These are phyloP conservation scores for Coronaproctus castanopsis DNA, from an alignment of 2,888 invertebrate genomes.

Conservation along the genomic window DNA sequence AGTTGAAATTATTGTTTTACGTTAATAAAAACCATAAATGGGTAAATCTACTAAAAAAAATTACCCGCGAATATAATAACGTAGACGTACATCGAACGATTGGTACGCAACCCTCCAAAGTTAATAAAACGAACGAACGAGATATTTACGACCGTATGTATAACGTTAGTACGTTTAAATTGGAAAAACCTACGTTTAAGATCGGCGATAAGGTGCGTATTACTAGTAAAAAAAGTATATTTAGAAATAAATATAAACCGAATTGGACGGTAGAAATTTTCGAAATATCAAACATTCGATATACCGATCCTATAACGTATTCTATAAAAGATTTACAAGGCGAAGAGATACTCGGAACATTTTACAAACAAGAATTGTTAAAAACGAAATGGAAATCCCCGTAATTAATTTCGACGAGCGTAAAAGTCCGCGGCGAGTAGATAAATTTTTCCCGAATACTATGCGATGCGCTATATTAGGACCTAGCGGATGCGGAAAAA, in stretches of 20 bases:
- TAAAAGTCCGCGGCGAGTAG: background rate
- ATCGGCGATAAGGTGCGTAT: constrained; percentile 2
- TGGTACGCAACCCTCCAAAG: background rate
- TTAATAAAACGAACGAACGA: constrained; percentile 1
- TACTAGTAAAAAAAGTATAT: background rate
- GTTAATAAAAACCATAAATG: constrained; percentile 19
- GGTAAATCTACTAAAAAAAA: constrained; percentile 19
- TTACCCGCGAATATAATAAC: constrained; percentile 21
- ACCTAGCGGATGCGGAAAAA: constrained; percentile 24
- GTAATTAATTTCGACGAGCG: too few species aligned
- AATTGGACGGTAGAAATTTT: constrained; percentile 7
- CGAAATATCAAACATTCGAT: background rate
- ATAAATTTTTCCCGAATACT: constrained; percentile 14
- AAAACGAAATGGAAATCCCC: too few species aligned
- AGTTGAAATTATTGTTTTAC: constrained; percentile 22
- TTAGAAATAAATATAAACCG: background rate
- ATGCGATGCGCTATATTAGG: constrained; percentile 22
- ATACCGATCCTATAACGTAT: background rate
- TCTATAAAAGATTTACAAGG: background rate
- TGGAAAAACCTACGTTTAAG: background rate
- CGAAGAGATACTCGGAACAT: background rate
- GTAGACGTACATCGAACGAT: constrained; percentile 7
- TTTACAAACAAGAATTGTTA: constrained; percentile 4
- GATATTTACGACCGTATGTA: constrained; percentile 3
- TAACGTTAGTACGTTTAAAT: background rate